Conservation (phyloP, 1,140 invertebrate genomes). For the Batillaria attramentaria region DNA sequence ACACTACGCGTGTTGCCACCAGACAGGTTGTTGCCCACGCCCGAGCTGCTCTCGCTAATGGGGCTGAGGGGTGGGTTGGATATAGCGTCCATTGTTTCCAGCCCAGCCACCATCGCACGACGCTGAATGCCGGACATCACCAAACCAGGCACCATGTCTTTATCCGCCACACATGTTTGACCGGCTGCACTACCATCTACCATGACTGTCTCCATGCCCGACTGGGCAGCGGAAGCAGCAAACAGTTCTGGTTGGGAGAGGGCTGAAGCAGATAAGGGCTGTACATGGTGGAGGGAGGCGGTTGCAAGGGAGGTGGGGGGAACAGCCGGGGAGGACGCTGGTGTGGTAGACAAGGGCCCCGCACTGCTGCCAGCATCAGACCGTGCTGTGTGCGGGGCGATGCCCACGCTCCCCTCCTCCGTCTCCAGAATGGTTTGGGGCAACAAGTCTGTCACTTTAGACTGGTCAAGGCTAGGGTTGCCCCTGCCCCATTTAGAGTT, state of each 20-base stretch:
- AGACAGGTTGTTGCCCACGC: slow-evolving; percentile 69
- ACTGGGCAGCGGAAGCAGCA: slow-evolving; percentile 10
- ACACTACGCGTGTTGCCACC: slow-evolving; percentile 75
- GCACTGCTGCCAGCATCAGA: not conserved
- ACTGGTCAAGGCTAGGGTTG: slow-evolving; percentile 38
- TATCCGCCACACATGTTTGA: slow-evolving; percentile 8
- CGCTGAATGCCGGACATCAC: not conserved
- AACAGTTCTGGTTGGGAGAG: slow-evolving; percentile 16
- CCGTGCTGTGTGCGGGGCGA: not conserved
- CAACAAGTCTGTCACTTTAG: slow-evolving; percentile 36
- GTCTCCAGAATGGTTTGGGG: slow-evolving; percentile 33
- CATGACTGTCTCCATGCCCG: not conserved
- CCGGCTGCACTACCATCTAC: not conserved
- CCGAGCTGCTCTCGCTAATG: slow-evolving; percentile 76
- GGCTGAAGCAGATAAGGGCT: slow-evolving; percentile 3
- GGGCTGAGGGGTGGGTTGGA: slow-evolving; percentile 79
- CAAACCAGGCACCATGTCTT: not conserved
- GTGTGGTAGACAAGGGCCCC: not conserved
- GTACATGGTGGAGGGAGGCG: slow-evolving; percentile 6
- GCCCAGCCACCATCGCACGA: not conserved
- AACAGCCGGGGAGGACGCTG: not conserved
- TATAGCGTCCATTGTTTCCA: slow-evolving; percentile 53
- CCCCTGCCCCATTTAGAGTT: slow-evolving; percentile 10
- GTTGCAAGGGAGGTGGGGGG: slow-evolving; percentile 12
- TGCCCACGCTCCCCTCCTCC: slow-evolving; percentile 27